Evolutionary conservation across 2,888 invertebrate species (phyloP), one percentile per base, ranked within the genome.

Genomic region (Papilio elwesi): DNA sequence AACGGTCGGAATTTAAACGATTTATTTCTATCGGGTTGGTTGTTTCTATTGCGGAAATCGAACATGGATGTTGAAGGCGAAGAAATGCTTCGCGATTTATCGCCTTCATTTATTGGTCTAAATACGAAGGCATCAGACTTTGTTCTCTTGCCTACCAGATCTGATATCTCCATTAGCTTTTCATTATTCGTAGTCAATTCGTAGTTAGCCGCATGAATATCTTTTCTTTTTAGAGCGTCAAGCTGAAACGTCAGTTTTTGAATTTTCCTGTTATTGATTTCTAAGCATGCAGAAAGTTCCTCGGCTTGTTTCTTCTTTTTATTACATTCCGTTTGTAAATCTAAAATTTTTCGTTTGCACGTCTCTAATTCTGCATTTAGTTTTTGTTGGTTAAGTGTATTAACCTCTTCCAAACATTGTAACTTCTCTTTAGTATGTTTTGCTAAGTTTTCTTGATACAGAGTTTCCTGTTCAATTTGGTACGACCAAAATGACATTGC

Each of bases 401-500:
- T 92, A 47, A 90, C 86, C 85, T 94, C 94, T 79, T 94, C 94
- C 78, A 91, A 82, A 80, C 90, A 90, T 75, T 92, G 89, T 13
- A 93, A 81, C 80, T 92, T 93, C 72, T 94, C 94, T 76, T 87
- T 86, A 0, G 89, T 84, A 76, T 94, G 93, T 79, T 92, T 94
- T 5, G 92, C 93, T 63, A 94, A 81, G 75, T 85, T 91, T 79
- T 94, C 94, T 77, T 94, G 94, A 76, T 93, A 94, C 73, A 91
- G 79, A 4, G 94, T 93, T 77, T 94, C 94, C 79, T 94, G 94
- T 82, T 94, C 93, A 1, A 94, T 87, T 86, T 94, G 94, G 78
- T 94, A 94, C 1, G 94, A 92, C 94, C 94, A 94, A 80, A 94
- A 94, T 1, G 93, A 93, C 89, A 94, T 94, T 12, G 94, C 94